phyloP scores from a whole-genome alignment of 1,140 invertebrate species.

The Alviniconcha marisindica region DNA sequence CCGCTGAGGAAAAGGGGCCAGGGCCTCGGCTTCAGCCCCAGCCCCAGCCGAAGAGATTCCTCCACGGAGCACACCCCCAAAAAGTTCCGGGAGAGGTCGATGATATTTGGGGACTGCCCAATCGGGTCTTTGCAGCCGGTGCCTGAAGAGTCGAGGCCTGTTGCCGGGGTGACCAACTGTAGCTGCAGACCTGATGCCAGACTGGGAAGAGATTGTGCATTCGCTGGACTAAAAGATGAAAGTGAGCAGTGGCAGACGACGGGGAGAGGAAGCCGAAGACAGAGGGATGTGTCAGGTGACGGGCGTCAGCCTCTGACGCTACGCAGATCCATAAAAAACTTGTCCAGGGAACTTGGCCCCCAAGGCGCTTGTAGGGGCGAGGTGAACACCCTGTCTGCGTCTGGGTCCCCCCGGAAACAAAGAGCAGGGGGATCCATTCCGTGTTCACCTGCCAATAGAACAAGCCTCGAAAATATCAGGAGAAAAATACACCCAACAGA shows the following conservation, averaged over 20 bases:
- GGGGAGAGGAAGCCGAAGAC: slow-evolving; percentile 1
- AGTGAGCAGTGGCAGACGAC: background rate
- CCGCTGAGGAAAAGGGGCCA: slow-evolving; percentile 29
- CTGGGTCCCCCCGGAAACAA: too few species aligned
- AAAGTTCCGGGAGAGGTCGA: slow-evolving; percentile 38
- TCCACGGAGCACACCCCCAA: background rate
- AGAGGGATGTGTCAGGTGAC: background rate
- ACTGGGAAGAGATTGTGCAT: background rate
- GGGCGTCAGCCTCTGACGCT: too few species aligned
- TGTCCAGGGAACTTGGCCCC: too few species aligned
- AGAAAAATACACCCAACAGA: too few species aligned
- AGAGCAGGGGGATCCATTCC: too few species aligned
- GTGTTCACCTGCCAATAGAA: too few species aligned
- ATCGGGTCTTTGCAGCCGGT: slow-evolving; percentile 46
- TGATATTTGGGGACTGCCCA: slow-evolving; percentile 48
- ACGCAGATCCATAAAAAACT: too few species aligned
- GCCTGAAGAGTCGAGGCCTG: background rate
- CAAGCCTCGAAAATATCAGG: too few species aligned
- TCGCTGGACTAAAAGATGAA: background rate
- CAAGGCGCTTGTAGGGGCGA: too few species aligned
- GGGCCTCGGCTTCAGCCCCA: slow-evolving; percentile 8
- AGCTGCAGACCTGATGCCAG: background rate
- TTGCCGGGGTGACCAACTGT: background rate
- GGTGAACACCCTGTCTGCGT: too few species aligned
- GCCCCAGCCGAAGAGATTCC: too few species aligned